Conservation (phyloP, 2,113 vertebrate genomes). For the Bujurquina vittata region DNA sequence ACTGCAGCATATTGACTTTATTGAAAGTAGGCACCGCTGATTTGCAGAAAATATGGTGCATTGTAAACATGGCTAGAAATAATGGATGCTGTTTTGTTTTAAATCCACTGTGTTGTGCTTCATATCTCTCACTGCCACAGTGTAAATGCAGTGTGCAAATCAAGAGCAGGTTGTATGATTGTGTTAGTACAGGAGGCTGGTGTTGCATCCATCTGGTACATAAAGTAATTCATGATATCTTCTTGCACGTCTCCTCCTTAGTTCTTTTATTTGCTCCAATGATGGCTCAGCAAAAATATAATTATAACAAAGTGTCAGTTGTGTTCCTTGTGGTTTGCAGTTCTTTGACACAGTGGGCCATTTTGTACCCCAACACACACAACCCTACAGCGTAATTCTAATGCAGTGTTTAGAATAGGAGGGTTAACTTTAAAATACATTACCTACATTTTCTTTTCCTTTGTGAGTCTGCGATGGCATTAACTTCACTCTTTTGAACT, state of each 20-base stretch:
- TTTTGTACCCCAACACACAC: not conserved
- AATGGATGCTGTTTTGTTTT: conserved; percentile 20
- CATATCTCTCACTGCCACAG: not conserved
- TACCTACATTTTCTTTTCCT: not conserved
- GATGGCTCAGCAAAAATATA: not conserved
- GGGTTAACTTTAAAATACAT: not conserved
- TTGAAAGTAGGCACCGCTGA: conserved; percentile 46
- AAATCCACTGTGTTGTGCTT: not conserved
- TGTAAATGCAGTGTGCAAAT: not conserved
- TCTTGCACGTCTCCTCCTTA: not conserved
- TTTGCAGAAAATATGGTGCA: conserved; percentile 34
- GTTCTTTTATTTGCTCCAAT: not conserved
- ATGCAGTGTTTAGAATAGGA: not conserved
- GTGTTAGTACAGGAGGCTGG: not conserved
- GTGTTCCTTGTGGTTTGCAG: not conserved
- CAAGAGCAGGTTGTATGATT: not conserved
- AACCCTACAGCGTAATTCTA: not conserved
- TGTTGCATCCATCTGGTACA: not conserved
- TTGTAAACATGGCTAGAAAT: conserved; percentile 24
- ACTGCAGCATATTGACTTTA: conserved; percentile 56
- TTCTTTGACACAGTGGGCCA: not conserved
- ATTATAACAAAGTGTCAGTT: not conserved
- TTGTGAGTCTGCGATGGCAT: not conserved
- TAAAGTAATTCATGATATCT: not conserved
- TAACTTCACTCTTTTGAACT: not conserved